Percentiles rank a stretch among this genome's conserved stretches.
phyloP scores from a whole-genome alignment of 2,113 vertebrate genomes.

The Danio rerio region GRCz12tu NC_133188.1:17913001-17913500 shows the following conservation, averaged over 20 bases:
- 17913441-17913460: neutral
- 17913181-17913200: neutral
- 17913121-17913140: neutral
- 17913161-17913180: neutral
- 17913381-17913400: neutral
- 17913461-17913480: neutral
- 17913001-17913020: too few relatives aligned
- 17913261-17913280: neutral
- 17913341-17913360: neutral
- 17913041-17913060: too few relatives aligned
- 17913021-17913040: too few relatives aligned
- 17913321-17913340: neutral
- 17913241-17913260: conserved; percentile 27
- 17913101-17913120: too few relatives aligned
- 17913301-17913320: conserved; percentile 47
- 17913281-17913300: neutral
- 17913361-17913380: conserved; percentile 14
- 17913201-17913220: neutral
- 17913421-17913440: neutral
- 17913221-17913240: neutral
- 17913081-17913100: too few relatives aligned
- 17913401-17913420: neutral
- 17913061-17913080: too few relatives aligned
- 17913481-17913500: neutral
- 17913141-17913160: neutral